Percentiles rank a stretch among this genome's conserved stretches.
phyloP scores from a whole-genome alignment of 2,797 vertebrate genomes.

The Pogonophryne albipinna region DNA sequence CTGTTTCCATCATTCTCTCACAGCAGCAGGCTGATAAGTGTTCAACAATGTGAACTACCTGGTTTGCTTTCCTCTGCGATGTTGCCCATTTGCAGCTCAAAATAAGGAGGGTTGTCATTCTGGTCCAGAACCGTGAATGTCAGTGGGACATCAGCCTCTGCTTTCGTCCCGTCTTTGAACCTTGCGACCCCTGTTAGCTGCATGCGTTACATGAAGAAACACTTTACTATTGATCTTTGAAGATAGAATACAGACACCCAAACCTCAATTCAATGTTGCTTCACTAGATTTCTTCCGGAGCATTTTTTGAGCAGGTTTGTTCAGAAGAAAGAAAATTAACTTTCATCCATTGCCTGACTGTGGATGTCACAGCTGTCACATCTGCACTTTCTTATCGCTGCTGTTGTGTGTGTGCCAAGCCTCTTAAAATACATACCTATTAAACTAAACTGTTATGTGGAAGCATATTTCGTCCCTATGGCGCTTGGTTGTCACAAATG shows the following conservation, averaged over 20 bases:
- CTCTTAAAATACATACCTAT: no score
- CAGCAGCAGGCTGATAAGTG: not conserved
- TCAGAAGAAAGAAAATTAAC: not conserved
- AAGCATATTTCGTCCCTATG: no score
- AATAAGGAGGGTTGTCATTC: constrained; percentile 92
- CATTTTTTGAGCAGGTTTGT: not conserved
- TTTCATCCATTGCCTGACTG: not conserved
- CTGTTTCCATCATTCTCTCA: not conserved
- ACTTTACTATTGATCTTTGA: not conserved
- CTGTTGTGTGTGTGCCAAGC: no score
- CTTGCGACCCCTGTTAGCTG: constrained; percentile 79
- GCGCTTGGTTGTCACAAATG: no score
- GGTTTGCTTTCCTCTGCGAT: constrained; percentile 72
- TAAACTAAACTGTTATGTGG: no score
- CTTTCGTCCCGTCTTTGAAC: constrained; percentile 55
- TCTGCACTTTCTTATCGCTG: no score
- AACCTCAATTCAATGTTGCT: not conserved
- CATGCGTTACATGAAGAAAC: constrained; percentile 1
- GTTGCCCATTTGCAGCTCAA: constrained; percentile 76
- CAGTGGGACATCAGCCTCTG: constrained; percentile 88
- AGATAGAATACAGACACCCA: not conserved
- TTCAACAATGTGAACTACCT: constrained; percentile 52
- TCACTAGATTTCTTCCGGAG: not conserved
- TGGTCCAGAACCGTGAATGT: constrained; percentile 86
- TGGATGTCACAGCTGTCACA: no score